Evolutionary conservation across 2,113 vertebrate genomes (phyloP), one percentile per base, ranked within the genome.

Genomic region (Hemiprocne comata): DNA sequence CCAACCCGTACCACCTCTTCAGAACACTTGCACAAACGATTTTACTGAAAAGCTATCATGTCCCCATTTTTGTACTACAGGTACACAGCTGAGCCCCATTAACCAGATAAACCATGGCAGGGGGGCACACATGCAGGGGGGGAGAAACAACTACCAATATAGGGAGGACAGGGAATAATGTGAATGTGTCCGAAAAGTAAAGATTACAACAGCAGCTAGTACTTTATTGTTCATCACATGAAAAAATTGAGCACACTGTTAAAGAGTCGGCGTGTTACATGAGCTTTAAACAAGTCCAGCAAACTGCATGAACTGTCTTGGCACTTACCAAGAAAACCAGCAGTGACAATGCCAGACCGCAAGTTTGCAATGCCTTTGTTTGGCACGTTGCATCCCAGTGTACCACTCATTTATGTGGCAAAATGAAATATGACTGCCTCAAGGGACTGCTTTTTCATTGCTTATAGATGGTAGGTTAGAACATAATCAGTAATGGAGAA

Each of bases 391-490:
- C 66, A 76, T 76, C 87, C 54, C 71, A 69, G 81, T 69, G 33
- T 60, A 73, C 70, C 78, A 58, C 40, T 46, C 71, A 80, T 78
- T 87, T 89, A n/a, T 81, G 61, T 60, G 53, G 70, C 61, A 91
- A 89, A 94, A 93, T 79, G 50, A 87, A 94, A 65, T 44, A 73
- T 6, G 53, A 87, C 77, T 89, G 58, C 77, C 62, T 79, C 18
- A 2, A 65, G 70, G 50, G 82, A 85, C 44, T 38, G n/a, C 7
- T 51, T 89, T 83, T 93, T 78, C 70, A 79, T 90, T 76, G 87
- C 92, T 87, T 93, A 79, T 58, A 87, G 87, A 91, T 93, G 78
- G 57, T 15, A 74, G 67, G 19, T 85, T 76, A 23, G 50, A 93
- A 75, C 53, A 71, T 15, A 26, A 87, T 44, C 54, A 87, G 58